A percentile compares a stretch with the other conserved stretches of the same genome.
Evolutionary conservation across 2,113 vertebrate genomes (phyloP).

Genomic region (Rhagologus leucostigma): DNA sequence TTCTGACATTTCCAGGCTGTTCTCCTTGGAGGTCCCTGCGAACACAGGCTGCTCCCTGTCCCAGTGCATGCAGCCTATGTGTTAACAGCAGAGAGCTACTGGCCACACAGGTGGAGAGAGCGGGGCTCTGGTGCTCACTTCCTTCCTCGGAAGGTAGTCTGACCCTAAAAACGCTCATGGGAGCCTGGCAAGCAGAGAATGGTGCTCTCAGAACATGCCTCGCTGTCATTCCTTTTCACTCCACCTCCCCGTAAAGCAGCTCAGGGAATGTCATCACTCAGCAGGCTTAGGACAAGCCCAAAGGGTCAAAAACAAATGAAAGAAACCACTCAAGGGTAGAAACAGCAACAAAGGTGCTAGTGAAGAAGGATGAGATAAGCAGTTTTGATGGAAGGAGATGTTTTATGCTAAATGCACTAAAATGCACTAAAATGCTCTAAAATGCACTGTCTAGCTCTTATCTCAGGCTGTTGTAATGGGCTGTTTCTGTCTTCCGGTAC

Average conservation of each 20-base stretch:
- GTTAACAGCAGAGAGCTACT: background rate
- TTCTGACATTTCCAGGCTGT: constrained; percentile 23
- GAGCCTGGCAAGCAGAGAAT: background rate
- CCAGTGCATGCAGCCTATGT: background rate
- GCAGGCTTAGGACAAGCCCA: background rate
- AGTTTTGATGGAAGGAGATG: background rate
- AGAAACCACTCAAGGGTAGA: background rate
- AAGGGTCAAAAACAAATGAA: background rate
- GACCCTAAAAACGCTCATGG: background rate
- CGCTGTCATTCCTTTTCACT: background rate
- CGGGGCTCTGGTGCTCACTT: background rate
- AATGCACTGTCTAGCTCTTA: background rate
- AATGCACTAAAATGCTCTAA: background rate
- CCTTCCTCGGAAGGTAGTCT: background rate
- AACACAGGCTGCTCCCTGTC: background rate
- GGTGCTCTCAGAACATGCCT: background rate
- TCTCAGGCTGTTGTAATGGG: background rate
- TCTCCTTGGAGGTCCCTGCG: background rate
- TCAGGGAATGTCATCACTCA: background rate
- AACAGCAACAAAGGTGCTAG: background rate
- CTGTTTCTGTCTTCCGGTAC: background rate
- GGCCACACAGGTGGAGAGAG: background rate
- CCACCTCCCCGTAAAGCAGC: background rate
- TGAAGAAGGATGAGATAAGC: background rate
- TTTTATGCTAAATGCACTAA: background rate